Evolutionary conservation across 64 coral and sea anemone species (phyloP).

Genomic region (Montipora efflorescens): DNA sequence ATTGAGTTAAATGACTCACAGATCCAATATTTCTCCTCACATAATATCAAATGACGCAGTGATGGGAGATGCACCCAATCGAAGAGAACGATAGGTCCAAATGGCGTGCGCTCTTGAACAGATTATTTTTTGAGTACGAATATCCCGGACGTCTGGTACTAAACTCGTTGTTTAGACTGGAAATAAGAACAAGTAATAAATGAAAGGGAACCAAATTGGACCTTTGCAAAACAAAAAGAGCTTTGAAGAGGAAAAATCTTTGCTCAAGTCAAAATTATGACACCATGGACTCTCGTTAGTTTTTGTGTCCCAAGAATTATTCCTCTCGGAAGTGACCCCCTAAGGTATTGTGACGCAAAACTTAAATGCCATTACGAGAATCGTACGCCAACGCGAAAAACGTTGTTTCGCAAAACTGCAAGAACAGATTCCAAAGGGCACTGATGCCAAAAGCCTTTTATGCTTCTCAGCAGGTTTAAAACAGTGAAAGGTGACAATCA

Average conservation of each 20-base stretch:
- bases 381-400: background rate
- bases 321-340: background rate
- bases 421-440: background rate
- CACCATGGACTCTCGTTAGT: too few species aligned
- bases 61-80: background rate
- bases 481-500: background rate
- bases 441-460: background rate
- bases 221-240: background rate
- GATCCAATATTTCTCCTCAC: background rate
- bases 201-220: background rate
- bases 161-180: background rate
- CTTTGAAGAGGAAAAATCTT: background rate
- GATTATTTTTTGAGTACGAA: background rate
- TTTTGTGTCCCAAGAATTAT: background rate
- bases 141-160: too few species aligned
- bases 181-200: background rate
- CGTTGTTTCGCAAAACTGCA: background rate
- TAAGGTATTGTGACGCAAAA: background rate
- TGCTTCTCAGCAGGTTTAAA: too few species aligned
- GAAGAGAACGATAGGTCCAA: background rate
- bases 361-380: background rate
- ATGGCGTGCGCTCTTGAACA: background rate
- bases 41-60: background rate
- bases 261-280: background rate
- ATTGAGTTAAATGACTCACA: background rate